Evolutionary conservation across 2,113 vertebrate species (phyloP).

Genomic region (Atherinomorus stipes): DNA sequence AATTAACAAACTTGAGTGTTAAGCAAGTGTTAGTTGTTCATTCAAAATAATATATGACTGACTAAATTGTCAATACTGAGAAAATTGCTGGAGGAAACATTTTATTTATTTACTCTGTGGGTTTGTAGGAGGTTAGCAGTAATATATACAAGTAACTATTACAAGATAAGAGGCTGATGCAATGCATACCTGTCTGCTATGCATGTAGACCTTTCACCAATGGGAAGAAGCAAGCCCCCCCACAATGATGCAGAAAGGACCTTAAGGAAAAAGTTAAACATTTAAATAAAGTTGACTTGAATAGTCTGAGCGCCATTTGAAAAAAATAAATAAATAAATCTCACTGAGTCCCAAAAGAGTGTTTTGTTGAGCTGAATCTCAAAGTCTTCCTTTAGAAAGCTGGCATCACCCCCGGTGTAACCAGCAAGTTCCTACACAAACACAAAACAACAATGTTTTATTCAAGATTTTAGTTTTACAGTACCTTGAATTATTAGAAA

Average conservation of each 20-base stretch:
- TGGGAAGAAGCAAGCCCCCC: conserved; percentile 93
- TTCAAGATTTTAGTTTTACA: too few species aligned
- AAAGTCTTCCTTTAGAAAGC: conserved; percentile 96
- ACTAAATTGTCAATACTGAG: background rate
- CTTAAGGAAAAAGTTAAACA: conserved; percentile 68
- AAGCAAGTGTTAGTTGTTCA: background rate
- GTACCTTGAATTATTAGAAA: background rate
- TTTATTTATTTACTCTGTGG: too few species aligned
- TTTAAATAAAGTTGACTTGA: background rate
- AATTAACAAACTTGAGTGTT: too few species aligned
- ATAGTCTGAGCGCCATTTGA: background rate
- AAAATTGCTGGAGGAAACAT: too few species aligned
- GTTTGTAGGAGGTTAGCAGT: too few species aligned
- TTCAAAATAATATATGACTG: background rate
- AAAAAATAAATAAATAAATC: conserved; percentile 31
- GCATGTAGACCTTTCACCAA: conserved; percentile 90
- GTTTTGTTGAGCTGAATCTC: conserved; percentile 93
- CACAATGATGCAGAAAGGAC: conserved; percentile 93
- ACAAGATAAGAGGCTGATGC: background rate
- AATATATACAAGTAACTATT: too few species aligned
- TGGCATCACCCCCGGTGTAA: conserved; percentile 94
- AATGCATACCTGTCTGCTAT: conserved; percentile 91
- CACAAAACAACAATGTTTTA: background rate
- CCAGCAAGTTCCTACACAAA: conserved; percentile 91
- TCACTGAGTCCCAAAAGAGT: conserved; percentile 91